phyloP scores from a whole-genome alignment of 1,140 invertebrate genomes.

The Aphidius ervi region DNA sequence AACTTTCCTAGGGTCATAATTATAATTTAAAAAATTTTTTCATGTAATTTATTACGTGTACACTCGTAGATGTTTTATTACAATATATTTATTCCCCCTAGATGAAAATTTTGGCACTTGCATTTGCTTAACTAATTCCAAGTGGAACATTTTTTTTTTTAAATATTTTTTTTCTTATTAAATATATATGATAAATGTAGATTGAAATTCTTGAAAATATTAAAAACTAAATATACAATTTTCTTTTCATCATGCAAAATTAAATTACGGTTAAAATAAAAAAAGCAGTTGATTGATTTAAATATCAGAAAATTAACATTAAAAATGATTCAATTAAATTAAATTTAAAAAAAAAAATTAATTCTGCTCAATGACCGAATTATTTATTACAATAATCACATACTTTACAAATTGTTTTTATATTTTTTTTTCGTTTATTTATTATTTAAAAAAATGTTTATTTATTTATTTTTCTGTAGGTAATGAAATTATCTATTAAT shows the following conservation, averaged over 20 bases:
- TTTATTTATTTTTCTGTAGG: constrained; percentile 2
- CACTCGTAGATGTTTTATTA: background rate
- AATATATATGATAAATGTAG: no score
- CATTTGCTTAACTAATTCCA: constrained; percentile 15
- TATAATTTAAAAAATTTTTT: background rate
- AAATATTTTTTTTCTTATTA: constrained; percentile 1
- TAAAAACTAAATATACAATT: constrained; percentile 23
- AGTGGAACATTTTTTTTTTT: constrained; percentile 9
- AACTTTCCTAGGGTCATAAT: background rate
- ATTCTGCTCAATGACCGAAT: background rate
- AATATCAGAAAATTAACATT: constrained; percentile 7
- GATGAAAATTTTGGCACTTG: constrained; percentile 18
- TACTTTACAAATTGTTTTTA: background rate
- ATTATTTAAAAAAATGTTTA: background rate
- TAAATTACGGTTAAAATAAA: background rate
- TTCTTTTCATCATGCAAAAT: constrained; percentile 7
- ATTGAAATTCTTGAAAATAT: constrained; percentile 19
- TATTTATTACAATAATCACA: background rate
- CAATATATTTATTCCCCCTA: constrained; percentile 6
- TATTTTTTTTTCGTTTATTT: background rate
- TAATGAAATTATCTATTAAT: constrained; percentile 11
- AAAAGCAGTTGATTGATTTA: background rate
- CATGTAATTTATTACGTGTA: background rate
- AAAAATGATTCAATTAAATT: constrained; percentile 3
- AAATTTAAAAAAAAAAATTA: background rate